Base-by-base conservation (phyloP, 2,113 vertebrate species). In the Glaucidium brasilianum region DNA sequence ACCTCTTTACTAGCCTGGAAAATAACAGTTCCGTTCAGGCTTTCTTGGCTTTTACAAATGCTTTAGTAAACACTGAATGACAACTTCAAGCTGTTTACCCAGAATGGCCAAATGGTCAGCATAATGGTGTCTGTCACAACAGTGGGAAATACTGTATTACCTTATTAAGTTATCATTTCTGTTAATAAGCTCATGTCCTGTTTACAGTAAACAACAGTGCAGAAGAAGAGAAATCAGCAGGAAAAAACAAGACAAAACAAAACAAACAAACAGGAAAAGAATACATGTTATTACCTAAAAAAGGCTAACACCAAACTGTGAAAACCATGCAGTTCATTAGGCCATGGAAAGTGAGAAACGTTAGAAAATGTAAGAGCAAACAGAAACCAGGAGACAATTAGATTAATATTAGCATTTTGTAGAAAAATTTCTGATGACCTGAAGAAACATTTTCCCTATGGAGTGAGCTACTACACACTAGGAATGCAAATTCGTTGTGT, bases 31-130 rank as follows among this genome's bases (percentile, higher is more conserved):
- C 69, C 85, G 73, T 81, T 72, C 74, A 85, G 58, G 29, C 29
- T 90, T 95, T 91, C 87, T 91, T 94, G 95, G 92, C 91, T 91
- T 92, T 92, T 95, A 83, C 74, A 93, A 94, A 89, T 32, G 62
- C 59, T 90, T 88, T 66, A 92, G 37, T 80, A 88, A 96, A 74
- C 78, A 92, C 29, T 0, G 27, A 96, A 85, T 95, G 94, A 97
- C 95, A 96, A 55, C 78, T 94, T 96, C 91, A 97, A 96, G 89
- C 96, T 97, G 97, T 93, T 97, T 96, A 86, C 63, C 58, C 83
- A 90, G 93, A 95, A 94, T 91, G 91, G 81, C 89, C 97, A 97
- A 95, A 96, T 97, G 94, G 89, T 77, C 5, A 27, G 67, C 72
- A 58, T 94, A 96, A 93, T 81, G 82, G 82, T 93, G 52, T 71